These are phyloP conservation scores for Chalcis sispes DNA, from an alignment of 2,888 invertebrate species.

Conservation along the genomic window DNA sequence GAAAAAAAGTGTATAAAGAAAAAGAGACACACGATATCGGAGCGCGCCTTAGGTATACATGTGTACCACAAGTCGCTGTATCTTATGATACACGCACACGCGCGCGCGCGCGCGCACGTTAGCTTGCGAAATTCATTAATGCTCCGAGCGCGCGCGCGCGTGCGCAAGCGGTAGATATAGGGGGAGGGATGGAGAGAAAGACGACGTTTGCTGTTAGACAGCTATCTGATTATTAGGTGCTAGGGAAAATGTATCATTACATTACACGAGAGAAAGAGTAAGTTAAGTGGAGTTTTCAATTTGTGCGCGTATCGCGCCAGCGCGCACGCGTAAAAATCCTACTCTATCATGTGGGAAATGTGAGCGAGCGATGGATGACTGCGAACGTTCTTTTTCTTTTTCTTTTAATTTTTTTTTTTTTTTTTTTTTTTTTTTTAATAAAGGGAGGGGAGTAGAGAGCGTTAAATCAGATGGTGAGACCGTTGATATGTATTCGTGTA, in stretches of 20 bases:
- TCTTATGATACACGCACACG: not conserved
- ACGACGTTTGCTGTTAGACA: not conserved
- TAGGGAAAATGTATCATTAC: constrained; percentile 53
- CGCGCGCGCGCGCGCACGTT: not conserved
- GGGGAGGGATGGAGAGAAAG: constrained; percentile 7
- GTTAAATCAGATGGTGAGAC: no score
- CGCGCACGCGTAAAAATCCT: not conserved
- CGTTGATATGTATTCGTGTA: not conserved
- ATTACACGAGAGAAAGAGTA: not conserved
- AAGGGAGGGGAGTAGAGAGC: no score
- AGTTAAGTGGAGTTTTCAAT: constrained; percentile 9
- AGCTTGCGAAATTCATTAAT: constrained; percentile 37
- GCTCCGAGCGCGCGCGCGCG: constrained; percentile 3
- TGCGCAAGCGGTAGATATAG: no score
- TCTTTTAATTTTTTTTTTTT: no score
- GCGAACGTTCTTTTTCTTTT: no score
- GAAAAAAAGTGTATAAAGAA: constrained; percentile 3
- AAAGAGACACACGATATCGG: not conserved
- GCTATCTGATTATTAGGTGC: constrained; percentile 49
- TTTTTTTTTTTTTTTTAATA: no score
- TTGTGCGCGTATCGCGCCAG: not conserved
- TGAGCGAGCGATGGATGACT: no score
- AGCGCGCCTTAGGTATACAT: no score
- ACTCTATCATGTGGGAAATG: not conserved
- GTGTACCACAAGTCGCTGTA: no score